These are phyloP conservation scores for Athene noctua DNA, from an alignment of 2,113 vertebrate genomes.

Conservation along the genomic window DNA sequence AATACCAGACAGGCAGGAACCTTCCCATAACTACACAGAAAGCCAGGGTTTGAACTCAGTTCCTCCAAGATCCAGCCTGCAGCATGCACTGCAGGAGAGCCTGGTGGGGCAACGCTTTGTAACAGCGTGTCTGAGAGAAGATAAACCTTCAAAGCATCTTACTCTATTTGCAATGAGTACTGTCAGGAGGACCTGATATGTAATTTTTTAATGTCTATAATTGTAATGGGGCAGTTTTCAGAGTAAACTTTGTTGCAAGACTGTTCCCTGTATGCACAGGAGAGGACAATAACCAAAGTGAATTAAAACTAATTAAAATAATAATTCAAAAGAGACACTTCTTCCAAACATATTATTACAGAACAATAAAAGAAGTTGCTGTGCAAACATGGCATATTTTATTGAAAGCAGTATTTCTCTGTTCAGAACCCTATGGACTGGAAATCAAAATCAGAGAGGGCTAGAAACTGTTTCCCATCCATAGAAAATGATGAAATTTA, in stretches of 20 bases:
- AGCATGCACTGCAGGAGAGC: not conserved
- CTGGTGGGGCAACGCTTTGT: fast-evolving
- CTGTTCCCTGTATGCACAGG: not conserved
- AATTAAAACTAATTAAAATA: slow-evolving; percentile 58
- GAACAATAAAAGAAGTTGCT: not conserved
- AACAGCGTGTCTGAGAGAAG: not conserved
- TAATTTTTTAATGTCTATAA: not conserved
- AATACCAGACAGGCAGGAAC: not conserved
- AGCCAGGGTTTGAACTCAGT: not conserved
- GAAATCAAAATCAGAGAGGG: not conserved
- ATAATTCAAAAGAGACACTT: slow-evolving; percentile 34
- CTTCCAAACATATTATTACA: not conserved
- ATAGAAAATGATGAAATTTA: not conserved
- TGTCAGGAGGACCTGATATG: not conserved
- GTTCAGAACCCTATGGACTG: not conserved
- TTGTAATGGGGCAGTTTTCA: not conserved
- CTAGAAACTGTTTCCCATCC: not conserved
- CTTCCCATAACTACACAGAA: not conserved
- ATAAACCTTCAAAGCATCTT: not conserved
- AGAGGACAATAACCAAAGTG: not conserved
- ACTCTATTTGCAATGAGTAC: not conserved
- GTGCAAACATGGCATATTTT: not conserved
- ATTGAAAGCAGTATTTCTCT: not conserved
- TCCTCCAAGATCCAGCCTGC: not conserved
- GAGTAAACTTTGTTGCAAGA: not conserved